These are phyloP conservation scores for Vandiemenella viatica DNA, from an alignment of 2,888 invertebrate species.

Conservation along the genomic window DNA sequence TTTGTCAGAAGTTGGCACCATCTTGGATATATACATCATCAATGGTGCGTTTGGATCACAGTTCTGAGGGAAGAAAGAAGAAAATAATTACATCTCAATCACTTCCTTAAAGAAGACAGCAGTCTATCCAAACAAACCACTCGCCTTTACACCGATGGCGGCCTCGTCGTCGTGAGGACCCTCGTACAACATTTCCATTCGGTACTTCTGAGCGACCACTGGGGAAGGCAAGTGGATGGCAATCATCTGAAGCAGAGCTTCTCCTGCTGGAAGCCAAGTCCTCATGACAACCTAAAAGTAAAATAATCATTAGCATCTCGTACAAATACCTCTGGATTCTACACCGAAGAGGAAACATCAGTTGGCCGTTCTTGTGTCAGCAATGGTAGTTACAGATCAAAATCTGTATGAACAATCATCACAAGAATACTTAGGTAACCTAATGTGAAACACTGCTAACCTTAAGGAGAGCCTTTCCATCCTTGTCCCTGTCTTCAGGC, in stretches of 20 bases:
- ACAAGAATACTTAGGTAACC: slow-evolving; percentile 1
- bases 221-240: slow-evolving; percentile 98
- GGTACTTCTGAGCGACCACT: slow-evolving; percentile 95
- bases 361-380: no score
- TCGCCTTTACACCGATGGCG: slow-evolving; percentile 69
- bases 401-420: neutral
- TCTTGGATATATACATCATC: slow-evolving; percentile 99
- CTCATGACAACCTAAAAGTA: slow-evolving; percentile 75
- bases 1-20: slow-evolving; percentile 99
- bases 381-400: neutral
- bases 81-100: neutral
- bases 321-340: no score
- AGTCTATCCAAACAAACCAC: neutral
- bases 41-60: slow-evolving; percentile 95
- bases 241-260: slow-evolving; percentile 99
- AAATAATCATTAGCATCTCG: neutral
- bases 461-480: slow-evolving; percentile 91
- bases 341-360: no score
- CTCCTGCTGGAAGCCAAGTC: slow-evolving; percentile 98
- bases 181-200: slow-evolving; percentile 99
- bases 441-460: slow-evolving; percentile 25
- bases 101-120: neutral
- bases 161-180: slow-evolving; percentile 94
- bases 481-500: slow-evolving; percentile 90
- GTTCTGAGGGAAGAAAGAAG: slow-evolving; percentile 34